These are phyloP conservation scores for Spodoptera littoralis DNA, from an alignment of 2,888 invertebrate species.

Conservation along the genomic window DNA sequence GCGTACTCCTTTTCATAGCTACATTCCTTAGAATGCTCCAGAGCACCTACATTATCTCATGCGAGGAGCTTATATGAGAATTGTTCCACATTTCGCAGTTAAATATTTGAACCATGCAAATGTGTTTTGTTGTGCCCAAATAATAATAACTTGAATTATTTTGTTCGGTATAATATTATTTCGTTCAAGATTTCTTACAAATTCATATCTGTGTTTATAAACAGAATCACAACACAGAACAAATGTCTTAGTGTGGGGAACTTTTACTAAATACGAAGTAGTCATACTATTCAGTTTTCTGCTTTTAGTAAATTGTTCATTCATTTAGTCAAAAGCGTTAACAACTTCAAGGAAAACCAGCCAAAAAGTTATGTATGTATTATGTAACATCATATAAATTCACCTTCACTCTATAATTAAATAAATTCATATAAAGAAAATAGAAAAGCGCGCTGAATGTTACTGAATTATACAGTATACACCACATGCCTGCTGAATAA, in stretches of 20 bases:
- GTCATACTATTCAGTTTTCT: too few relatives aligned
- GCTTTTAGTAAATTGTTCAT: too few relatives aligned
- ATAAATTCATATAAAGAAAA: conserved; percentile 12
- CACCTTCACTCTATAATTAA: conserved; percentile 1
- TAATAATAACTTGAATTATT: too few relatives aligned
- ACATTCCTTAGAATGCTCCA: conserved; percentile 23
- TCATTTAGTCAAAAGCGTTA: too few relatives aligned
- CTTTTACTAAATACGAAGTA: neutral
- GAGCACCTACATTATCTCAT: conserved; percentile 28
- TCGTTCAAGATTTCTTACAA: too few relatives aligned
- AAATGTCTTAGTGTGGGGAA: neutral
- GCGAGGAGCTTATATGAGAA: conserved; percentile 12
- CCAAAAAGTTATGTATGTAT: too few relatives aligned
- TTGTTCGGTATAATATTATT: too few relatives aligned
- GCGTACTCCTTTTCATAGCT: conserved; percentile 28
- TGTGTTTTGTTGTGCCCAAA: conserved; percentile 10
- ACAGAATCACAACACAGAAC: too few relatives aligned
- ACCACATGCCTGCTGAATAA: conserved; percentile 12
- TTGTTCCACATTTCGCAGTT: conserved; percentile 19
- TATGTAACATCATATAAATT: neutral
- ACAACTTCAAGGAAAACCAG: too few relatives aligned
- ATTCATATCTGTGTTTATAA: too few relatives aligned
- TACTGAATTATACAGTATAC: neutral
- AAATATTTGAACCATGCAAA: conserved; percentile 23
- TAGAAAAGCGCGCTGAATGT: neutral